Percentiles rank a stretch among this genome's conserved stretches.
Conservation (phyloP, 2,113 vertebrate genomes). For the Microcebus murinus region DNA sequence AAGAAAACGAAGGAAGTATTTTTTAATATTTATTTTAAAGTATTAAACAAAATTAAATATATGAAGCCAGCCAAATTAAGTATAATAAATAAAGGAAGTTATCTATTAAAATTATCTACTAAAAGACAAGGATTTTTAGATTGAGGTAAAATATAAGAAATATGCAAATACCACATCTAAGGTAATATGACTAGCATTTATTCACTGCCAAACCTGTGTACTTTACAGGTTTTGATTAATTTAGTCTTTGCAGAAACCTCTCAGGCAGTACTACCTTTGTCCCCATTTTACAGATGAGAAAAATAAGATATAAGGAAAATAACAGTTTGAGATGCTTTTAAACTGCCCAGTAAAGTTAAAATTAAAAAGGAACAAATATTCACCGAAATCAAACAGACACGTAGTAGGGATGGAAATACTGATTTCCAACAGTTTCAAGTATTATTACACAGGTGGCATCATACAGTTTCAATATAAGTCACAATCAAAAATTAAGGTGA, state of each 20-base stretch:
- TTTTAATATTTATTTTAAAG: neutral
- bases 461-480: neutral
- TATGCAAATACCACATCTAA: neutral
- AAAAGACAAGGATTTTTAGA: neutral
- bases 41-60: neutral
- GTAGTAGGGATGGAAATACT: neutral
- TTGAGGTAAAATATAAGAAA: neutral
- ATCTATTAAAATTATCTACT: neutral
- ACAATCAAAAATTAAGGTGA: neutral
- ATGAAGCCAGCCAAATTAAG: neutral
- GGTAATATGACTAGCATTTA: fast-evolving
- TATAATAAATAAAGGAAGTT: neutral
- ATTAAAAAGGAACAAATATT: neutral
- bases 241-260: neutral
- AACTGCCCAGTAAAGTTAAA: neutral
- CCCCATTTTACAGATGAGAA: neutral
- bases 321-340: neutral
- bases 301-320: neutral
- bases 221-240: neutral
- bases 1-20: neutral
- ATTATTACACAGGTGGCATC: neutral
- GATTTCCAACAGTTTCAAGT: neutral
- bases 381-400: neutral
- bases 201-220: neutral
- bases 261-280: neutral